A percentile compares a stretch with the other conserved stretches of the same genome.
These are phyloP conservation scores for Caenorhabditis sp. DNA, from an alignment of 2,888 invertebrate genomes.

Conservation along the genomic window DNA sequence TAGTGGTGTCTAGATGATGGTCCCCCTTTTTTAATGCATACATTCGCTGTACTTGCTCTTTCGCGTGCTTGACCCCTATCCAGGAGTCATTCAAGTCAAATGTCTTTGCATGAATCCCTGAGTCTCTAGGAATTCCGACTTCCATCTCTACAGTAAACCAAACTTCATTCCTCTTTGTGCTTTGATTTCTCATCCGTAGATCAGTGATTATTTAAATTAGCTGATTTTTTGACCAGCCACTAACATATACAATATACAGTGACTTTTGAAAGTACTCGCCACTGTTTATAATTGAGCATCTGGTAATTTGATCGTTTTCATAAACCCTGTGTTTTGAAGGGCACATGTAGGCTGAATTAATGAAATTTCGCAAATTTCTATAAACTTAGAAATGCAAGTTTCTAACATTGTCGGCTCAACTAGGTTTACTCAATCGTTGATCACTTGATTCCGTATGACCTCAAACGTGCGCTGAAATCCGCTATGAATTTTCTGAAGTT, in stretches of 20 bases:
- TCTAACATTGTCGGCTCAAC: too few relatives aligned
- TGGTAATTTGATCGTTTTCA: background rate
- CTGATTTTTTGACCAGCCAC: background rate
- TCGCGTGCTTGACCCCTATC: too few relatives aligned
- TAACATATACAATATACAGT: background rate
- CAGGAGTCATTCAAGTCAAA: background rate
- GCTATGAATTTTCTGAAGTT: too few relatives aligned
- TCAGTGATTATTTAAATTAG: constrained; percentile 9
- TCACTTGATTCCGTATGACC: too few relatives aligned
- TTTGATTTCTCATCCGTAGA: constrained; percentile 9
- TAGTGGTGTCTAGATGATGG: background rate
- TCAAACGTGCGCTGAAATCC: too few relatives aligned
- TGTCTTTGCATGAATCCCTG: too few relatives aligned
- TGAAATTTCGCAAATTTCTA: too few relatives aligned
- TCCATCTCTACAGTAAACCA: background rate
- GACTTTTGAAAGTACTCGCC: background rate
- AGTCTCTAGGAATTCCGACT: too few relatives aligned
- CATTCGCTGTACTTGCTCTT: too few relatives aligned
- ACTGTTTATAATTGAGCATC: background rate
- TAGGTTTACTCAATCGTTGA: too few relatives aligned
- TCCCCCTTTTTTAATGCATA: background rate
- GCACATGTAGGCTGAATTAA: background rate
- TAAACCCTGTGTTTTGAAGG: background rate
- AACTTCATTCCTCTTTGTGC: background rate
- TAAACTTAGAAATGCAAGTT: too few relatives aligned